Base-by-base conservation (phyloP, 2,797 vertebrate species). In the Falco concolor region DNA sequence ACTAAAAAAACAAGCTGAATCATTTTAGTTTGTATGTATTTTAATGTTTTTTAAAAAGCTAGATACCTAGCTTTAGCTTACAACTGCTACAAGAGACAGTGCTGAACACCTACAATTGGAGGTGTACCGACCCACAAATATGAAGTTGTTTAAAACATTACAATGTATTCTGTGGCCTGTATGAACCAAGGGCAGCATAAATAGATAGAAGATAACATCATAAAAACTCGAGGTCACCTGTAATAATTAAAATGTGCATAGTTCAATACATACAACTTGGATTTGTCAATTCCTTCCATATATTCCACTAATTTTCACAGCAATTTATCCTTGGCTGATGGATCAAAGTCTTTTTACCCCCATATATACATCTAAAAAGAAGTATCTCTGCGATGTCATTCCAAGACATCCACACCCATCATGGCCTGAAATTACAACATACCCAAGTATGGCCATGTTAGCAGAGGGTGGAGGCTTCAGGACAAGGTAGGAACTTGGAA, bases 401-500 rank as follows among this genome's bases (percentile, higher is more conserved):
- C 90, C 88, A 92, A 96, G 87, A 76, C 74, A 96, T 63, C 84
- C 83, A 95, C 72, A 95, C 94, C 95, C 90, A 96, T 68, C 27
- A 56, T 3, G 96, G 88, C 80, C 69, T 96, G 64, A 88, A 95
- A 89, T 93, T 96, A 95, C 95, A 96, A 94, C 92, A 96, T 57
- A 94, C 8, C 93, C 93, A 96, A 89, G 78, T 69, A 88, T 85
- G 92, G 95, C 94, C 77, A 68, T 90, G 94, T 87, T 96, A 93
- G 91, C 90, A 49, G 76, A 96, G 93, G 93, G 91, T 94, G 95
- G 95, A 93, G 92, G 69, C 60, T 80, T 44, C 80, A 89, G 88
- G 90, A 76, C 92, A 95, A 97, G 91, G 95, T 49, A 97, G 88
- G 92, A 96, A 97, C 96, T 95, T 90, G 93, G 97, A 95, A 95